Base-by-base conservation (phyloP, 2,113 vertebrate species). In the Colinus virginianus region DNA sequence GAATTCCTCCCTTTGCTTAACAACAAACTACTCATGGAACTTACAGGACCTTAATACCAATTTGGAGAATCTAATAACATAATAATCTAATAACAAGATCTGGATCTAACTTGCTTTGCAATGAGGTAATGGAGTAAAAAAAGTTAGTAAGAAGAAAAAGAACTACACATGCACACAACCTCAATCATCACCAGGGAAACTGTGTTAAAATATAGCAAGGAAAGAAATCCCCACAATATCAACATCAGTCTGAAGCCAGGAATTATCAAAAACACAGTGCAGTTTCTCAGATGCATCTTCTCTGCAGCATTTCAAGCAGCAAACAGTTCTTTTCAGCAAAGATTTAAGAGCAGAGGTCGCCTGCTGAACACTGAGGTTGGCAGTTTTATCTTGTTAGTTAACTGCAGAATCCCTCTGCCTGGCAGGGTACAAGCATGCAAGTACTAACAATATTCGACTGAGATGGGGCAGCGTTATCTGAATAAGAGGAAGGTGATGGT, bases 351-450 rank as follows among this genome's bases (percentile, higher is more conserved):
- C 77, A 14, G 81, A 84, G 70, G 86, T 94, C 42, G 1, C 76
- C 32, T 81, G 83, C 92, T 76, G 86, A 94, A 84, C 79, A 78
- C 43, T 0, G 2, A 87, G 88, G 78, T 87, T 92, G 92, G 86
- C 83, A 93, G 90, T 70, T 95, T 88, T 84, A 46, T 69, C 92
- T 88, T 62, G 77, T 78, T 93, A 90, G 88, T 72, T 85, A 92
- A 75, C 66, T 75, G 58, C 83, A 66, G 48, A 94, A 92, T 86
- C 46, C 80, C 78, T 76, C 22, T 1, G 36, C 88, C 83, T 95
- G 84, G 80, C 84, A 93, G 70, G 78, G 58, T 88, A 70, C 74
- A 90, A 87, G 90, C 67, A 87, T 12, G 9, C 2, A 0, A 82
- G 10, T 23, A 70, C 75, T 87, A 90, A 87, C 94, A 79, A 77